A percentile compares a stretch with the other conserved stretches of the same genome.
Evolutionary conservation across 2,888 invertebrate genomes (phyloP).

Genomic region (Conomelus anceps): DNA sequence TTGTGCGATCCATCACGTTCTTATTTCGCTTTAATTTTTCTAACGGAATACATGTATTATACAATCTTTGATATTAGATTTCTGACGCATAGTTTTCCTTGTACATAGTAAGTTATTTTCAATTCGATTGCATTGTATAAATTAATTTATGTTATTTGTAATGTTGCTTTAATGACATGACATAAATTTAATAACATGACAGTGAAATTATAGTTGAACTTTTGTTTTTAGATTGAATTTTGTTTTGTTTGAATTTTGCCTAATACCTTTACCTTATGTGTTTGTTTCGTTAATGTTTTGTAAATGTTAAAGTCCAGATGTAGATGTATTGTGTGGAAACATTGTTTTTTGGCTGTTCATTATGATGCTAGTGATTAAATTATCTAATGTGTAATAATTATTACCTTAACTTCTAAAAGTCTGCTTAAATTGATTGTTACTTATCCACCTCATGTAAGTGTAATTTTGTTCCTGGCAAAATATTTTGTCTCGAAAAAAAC

Average conservation of each 20-base stretch:
- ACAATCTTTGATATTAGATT: not conserved
- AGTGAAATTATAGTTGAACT: not conserved
- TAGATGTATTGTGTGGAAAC: not conserved
- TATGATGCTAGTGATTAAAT: not conserved
- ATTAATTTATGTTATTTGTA: not conserved
- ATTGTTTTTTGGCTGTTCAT: not conserved
- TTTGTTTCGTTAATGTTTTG: not conserved
- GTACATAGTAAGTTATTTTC: not conserved
- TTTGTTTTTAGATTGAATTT: not conserved
- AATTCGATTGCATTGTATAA: not conserved
- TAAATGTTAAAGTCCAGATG: not conserved
- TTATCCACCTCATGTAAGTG: not conserved
- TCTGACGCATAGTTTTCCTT: not conserved
- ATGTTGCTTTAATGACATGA: not conserved
- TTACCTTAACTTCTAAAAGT: slow-evolving; percentile 3
- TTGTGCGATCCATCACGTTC: not conserved
- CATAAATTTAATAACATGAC: not conserved
- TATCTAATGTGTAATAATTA: not conserved
- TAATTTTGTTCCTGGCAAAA: slow-evolving; percentile 5
- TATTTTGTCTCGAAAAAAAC: not conserved
- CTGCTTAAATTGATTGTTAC: slow-evolving; percentile 4
- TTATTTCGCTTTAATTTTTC: not conserved
- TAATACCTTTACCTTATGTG: not conserved
- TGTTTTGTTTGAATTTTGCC: not conserved
- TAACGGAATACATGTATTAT: not conserved